Percentiles rank a stretch among this genome's conserved stretches.
Conservation (phyloP, 2,797 vertebrate genomes). For the Sebastes hopkinsi region DNA sequence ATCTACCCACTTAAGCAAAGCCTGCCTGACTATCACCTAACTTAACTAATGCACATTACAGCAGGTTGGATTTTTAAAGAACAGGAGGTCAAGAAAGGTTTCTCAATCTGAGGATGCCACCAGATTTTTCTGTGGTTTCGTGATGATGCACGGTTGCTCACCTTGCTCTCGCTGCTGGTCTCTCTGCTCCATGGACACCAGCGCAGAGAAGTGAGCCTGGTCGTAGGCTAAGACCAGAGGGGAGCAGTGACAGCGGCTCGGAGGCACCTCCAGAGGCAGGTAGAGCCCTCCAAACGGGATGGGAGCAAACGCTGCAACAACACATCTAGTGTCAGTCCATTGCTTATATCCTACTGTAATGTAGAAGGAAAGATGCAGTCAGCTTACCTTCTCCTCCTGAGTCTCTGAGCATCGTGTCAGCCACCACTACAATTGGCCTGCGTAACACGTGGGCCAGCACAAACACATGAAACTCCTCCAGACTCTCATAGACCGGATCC, state of each 20-base stretch:
- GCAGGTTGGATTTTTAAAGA: background rate
- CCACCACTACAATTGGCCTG: conserved; percentile 94
- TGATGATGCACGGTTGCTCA: conserved; percentile 59
- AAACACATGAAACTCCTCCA: conserved; percentile 98
- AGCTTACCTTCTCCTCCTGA: conserved; percentile 93
- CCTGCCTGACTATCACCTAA: conserved; percentile 4
- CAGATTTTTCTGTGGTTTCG: background rate
- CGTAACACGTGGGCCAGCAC: conserved; percentile 95
- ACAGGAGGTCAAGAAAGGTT: background rate
- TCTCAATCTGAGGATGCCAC: background rate
- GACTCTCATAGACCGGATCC: conserved; percentile 97
- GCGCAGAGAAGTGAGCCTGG: conserved; percentile 98
- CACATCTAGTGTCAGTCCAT: background rate
- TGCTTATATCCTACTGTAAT: background rate
- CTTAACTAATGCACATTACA: background rate
- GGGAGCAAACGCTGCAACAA: conserved; percentile 90
- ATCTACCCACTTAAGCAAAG: conserved; percentile 35
- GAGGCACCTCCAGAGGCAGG: conserved; percentile 95
- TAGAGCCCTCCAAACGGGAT: conserved; percentile 98
- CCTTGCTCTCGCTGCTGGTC: conserved; percentile 99
- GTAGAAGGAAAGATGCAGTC: background rate
- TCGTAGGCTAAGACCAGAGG: conserved; percentile 98
- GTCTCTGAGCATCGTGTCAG: conserved; percentile 97
- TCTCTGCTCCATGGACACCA: conserved; percentile 99
- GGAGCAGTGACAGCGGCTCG: conserved; percentile 97